These are phyloP conservation scores for Tineola bisselliella DNA, from an alignment of 2,888 invertebrate species.

Conservation along the genomic window DNA sequence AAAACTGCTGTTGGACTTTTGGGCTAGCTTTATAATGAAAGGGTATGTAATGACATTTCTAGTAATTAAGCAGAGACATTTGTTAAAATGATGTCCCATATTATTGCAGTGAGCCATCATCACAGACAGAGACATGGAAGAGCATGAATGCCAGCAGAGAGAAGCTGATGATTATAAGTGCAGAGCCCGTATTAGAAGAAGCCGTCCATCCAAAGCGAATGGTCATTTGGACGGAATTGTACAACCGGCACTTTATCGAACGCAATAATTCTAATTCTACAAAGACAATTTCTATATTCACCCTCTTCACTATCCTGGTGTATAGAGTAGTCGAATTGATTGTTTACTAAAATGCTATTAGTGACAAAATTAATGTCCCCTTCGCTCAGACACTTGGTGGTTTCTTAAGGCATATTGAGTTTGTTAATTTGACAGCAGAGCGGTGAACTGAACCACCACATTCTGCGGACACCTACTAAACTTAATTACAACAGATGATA, in stretches of 20 bases:
- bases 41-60: slow-evolving; percentile 42
- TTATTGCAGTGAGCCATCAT: slow-evolving; percentile 29
- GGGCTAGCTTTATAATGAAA: slow-evolving; percentile 58
- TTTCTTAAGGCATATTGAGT: too few species aligned
- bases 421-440: too few species aligned
- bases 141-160: slow-evolving; percentile 24
- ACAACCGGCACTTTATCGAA: slow-evolving; percentile 40
- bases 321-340: not conserved
- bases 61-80: not conserved
- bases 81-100: not conserved
- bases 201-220: slow-evolving; percentile 37
- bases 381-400: too few species aligned
- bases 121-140: slow-evolving; percentile 20
- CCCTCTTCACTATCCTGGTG: not conserved
- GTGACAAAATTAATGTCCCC: not conserved
- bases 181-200: slow-evolving; percentile 18
- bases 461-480: not conserved
- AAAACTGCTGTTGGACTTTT: slow-evolving; percentile 30
- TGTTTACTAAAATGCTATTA: not conserved
- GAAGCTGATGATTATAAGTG: slow-evolving; percentile 34
- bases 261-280: slow-evolving; percentile 19
- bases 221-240: slow-evolving; percentile 39
- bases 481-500: not conserved
- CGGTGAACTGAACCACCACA: not conserved
- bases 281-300: not conserved